These are phyloP conservation scores for Pomatostomus ruficeps DNA, from an alignment of 2,113 vertebrate species.

Conservation along the genomic window DNA sequence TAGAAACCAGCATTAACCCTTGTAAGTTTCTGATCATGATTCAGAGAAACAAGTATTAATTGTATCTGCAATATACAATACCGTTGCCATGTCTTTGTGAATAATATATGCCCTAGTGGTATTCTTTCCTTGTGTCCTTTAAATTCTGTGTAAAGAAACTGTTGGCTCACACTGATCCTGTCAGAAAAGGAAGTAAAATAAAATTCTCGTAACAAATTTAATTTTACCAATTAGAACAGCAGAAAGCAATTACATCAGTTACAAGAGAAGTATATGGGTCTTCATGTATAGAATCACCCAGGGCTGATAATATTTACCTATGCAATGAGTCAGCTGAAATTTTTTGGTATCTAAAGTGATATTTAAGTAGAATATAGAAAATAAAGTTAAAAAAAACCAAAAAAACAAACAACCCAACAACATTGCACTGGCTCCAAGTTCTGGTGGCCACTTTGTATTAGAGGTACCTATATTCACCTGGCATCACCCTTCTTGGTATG, in stretches of 20 bases:
- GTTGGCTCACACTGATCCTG: neutral
- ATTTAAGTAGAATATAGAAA: neutral
- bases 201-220: neutral
- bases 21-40: neutral
- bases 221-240: neutral
- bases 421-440: neutral
- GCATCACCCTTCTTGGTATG: neutral
- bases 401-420: rapidly evolving
- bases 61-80: neutral
- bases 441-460: neutral
- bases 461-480: neutral
- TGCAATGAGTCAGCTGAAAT: neutral
- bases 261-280: neutral
- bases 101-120: neutral
- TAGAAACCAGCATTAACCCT: neutral
- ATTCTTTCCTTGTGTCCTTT: neutral
- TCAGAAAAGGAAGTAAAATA: neutral
- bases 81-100: neutral
- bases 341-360: neutral
- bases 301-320: neutral
- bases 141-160: neutral
- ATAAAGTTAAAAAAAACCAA: neutral
- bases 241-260: neutral
- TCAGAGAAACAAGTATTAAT: neutral
- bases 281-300: neutral